Percentiles rank a stretch among this genome's conserved stretches.
phyloP scores from a whole-genome alignment of 2,113 vertebrate species.

The Synodontis membranacea region DNA sequence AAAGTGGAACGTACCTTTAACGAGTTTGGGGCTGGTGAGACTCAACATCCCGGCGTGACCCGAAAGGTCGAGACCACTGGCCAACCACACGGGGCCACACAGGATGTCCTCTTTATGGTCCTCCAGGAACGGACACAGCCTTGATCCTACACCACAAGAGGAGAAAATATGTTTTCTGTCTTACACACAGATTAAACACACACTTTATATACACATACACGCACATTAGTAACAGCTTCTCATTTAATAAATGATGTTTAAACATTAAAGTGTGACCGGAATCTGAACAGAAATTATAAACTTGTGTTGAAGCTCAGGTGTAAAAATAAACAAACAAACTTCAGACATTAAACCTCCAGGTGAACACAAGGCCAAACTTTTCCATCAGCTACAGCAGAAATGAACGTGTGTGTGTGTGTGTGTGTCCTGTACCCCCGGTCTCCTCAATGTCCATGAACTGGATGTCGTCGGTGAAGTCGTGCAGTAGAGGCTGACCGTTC shows the following conservation, averaged over 20 bases:
- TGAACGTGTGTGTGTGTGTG: background rate
- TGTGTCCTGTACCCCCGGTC: conserved; percentile 51
- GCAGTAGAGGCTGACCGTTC: conserved; percentile 84
- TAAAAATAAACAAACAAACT: background rate
- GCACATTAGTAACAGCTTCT: too few species aligned
- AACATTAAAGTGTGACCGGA: too few species aligned
- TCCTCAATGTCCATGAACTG: conserved; percentile 98
- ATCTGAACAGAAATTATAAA: too few species aligned
- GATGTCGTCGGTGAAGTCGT: conserved; percentile 90
- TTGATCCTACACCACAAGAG: conserved; percentile 74
- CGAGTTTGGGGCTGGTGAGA: conserved; percentile 94
- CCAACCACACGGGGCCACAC: conserved; percentile 96
- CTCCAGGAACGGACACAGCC: conserved; percentile 92
- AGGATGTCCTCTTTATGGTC: conserved; percentile 98
- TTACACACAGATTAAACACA: background rate
- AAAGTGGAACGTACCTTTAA: conserved; percentile 82
- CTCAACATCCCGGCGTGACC: conserved; percentile 97
- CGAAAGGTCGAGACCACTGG: conserved; percentile 95
- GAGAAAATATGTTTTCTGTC: background rate
- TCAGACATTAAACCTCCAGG: background rate
- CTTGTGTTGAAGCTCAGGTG: background rate
- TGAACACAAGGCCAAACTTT: background rate
- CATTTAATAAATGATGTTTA: too few species aligned
- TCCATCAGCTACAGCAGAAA: background rate
- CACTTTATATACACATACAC: background rate